Percentiles rank a stretch among this genome's conserved stretches.
These are phyloP conservation scores for Arothron firmamentum DNA, from an alignment of 2,113 vertebrate genomes.

Conservation along the genomic window DNA sequence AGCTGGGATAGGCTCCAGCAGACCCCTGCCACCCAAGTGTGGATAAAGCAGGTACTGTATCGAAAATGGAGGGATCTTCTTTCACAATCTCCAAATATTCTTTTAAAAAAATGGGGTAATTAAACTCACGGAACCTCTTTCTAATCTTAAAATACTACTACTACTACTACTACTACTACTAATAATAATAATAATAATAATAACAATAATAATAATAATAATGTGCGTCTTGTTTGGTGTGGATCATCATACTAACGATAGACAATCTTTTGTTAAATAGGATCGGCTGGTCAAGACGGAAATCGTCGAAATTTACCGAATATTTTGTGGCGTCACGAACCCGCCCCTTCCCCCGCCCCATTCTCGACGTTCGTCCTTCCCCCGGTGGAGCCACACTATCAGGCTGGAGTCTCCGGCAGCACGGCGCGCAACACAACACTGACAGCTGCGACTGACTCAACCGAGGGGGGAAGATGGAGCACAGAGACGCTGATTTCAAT, in stretches of 20 bases:
- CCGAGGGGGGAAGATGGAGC: conserved; percentile 81
- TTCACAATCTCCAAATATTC: no score
- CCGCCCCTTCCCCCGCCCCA: conserved; percentile 44
- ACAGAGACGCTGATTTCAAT: conserved; percentile 83
- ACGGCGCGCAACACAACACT: conserved; percentile 57
- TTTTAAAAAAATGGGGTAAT: no score
- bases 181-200: no score
- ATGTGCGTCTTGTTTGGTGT: neutral
- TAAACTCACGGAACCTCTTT: no score
- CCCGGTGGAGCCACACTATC: conserved; percentile 27
- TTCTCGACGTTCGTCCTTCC: conserved; percentile 38
- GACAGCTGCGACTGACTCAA: conserved; percentile 67
- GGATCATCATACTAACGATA: neutral
- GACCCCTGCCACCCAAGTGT: no score
- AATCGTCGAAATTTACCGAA: conserved; percentile 10
- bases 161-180: no score
- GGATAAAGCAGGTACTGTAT: no score
- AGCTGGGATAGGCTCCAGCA: no score
- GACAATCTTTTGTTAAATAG: conserved; percentile 1
- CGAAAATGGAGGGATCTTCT: no score
- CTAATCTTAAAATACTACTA: no score
- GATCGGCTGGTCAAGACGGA: conserved; percentile 24
- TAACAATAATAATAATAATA: no score
- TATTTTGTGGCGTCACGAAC: conserved; percentile 10
- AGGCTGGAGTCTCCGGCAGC: conserved; percentile 55